Evolutionary conservation across 1,140 invertebrate genomes (phyloP), one percentile per base, ranked within the genome.

Genomic region (Ceratina japonica): DNA sequence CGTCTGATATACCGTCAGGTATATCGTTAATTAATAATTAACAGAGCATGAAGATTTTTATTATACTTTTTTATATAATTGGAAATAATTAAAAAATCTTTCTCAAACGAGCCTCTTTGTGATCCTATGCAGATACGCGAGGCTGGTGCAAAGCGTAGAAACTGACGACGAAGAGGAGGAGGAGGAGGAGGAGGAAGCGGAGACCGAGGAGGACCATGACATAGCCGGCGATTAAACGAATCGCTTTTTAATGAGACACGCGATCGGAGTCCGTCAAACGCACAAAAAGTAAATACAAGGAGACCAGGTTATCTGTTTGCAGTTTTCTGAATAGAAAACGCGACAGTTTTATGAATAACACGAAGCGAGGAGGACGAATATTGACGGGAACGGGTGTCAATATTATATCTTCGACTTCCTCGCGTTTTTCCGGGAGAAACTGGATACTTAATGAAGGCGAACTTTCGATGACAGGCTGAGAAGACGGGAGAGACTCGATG

Each of bases 1-100:
- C 52, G 94, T 94, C 85, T 94, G 93, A 93, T 91, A 92, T 80
- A 90, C 83, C 88, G 90, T 92, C 77, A 91, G 90, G 91, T 92
- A 88, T 15, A 16, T 70, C 5, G n/a, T 18, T 56, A 56, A 56
- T 56, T 10, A 56, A 3, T 56, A 16, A n/a, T n/a, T 56, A 54
- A 54, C 52, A 54, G 52, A 54, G 7, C 10, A 54, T 8, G 18
- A 18, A 18, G 12, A 54, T 54, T 3, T 54, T 54, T 15, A 54
- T 54, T 15, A 15, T 7, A 3, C 10, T 8, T 54, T 54, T 54
- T 54, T 1, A 15, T 18, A 15, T 8, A 18, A 54, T 3, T 8
- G 18, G 18, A 18, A 54, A 54, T 15, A 54, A n/a, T 15, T 52
- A 27, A 62, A 64, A 54, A 61, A 52, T 61, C 22, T 13, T 44